Evolutionary conservation across 2,888 invertebrate genomes (phyloP), one percentile per base, ranked within the genome.

Genomic region (Stenchaetothrips biformis): DNA sequence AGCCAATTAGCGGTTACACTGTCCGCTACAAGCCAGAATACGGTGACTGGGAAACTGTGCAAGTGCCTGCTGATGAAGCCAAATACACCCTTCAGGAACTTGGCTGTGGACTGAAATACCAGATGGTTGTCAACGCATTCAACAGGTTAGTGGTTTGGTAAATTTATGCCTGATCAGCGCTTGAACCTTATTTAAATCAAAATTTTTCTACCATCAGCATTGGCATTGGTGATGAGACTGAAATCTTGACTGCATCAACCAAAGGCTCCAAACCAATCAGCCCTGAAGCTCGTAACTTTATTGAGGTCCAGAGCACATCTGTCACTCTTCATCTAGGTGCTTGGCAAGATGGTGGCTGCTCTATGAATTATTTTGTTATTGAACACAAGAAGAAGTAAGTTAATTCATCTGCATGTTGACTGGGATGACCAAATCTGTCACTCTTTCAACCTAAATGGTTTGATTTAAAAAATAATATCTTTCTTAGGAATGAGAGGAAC

Each of bases 291-390:
- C 92, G 93, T 6, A 92, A 95, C 86, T 95, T 98, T 87, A 94
- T 98, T 86, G 95, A 95, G 86, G 95, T 96, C 0, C 96, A 96
- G 48, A 94, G 95, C n/a, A 96, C 95, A 83, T 96, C 95, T 83
- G 95, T 97, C 79, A 95, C 95, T 2, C 90, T 98, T 83, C 96
- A 97, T 86, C 91, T 98, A 84, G 94, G 92, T 85, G 94, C 97
- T 82, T 98, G 98, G 98, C 93, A 94, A 81, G 96, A 96, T 86
- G 96, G 97, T 80, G 97, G 97, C 82, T 98, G 98, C 86, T 95
- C 96, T 25, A 97, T 98, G 94, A 91, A 94, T 83, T 95, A 96
- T 86, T 98, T 97, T 87, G 96, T 97, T 82, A 95, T 98, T 79
- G 96, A 97, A 88, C 95, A 97, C 86, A 96, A 95, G 88, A 95